phyloP scores from a whole-genome alignment of 1,140 invertebrate genomes.

The Pteromalus puparum region DNA sequence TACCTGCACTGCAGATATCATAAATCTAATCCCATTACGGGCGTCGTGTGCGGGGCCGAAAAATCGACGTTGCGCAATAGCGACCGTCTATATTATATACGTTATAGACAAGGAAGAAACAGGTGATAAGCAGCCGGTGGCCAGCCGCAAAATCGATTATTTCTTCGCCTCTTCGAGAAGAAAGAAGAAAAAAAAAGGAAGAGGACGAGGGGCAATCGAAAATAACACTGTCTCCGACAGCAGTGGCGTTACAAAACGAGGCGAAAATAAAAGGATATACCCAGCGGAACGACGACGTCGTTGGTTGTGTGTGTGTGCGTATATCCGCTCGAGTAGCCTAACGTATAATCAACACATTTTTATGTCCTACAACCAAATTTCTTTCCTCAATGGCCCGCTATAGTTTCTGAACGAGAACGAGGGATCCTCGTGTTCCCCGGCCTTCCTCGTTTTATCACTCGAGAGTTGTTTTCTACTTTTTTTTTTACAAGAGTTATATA shows the following conservation, averaged over 20 bases:
- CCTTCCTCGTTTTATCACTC: constrained; percentile 31
- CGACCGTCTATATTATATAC: not conserved
- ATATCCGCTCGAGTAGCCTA: constrained; percentile 55
- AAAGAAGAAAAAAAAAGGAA: not conserved
- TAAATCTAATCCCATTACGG: constrained; percentile 39
- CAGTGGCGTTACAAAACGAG: constrained; percentile 40
- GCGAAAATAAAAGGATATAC: constrained; percentile 39
- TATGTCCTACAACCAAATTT: constrained; percentile 73
- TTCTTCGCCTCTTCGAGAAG: constrained; percentile 32
- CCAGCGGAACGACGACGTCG: constrained; percentile 25
- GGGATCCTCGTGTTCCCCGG: not conserved
- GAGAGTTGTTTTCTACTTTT: constrained; percentile 53
- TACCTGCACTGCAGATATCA: constrained; percentile 40
- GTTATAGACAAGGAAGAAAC: constrained; percentile 13
- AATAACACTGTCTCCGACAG: constrained; percentile 24
- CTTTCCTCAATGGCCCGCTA: constrained; percentile 69
- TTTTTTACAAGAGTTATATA: too few species aligned
- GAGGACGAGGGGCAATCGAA: constrained; percentile 1
- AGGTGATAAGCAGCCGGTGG: constrained; percentile 49
- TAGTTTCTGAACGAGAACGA: constrained; percentile 33
- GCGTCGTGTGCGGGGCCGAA: constrained; percentile 37
- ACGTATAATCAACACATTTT: constrained; percentile 77
- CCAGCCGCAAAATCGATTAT: constrained; percentile 46
- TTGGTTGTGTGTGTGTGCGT: too few species aligned
- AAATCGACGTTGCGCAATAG: constrained; percentile 37